Conservation (phyloP, 2,113 vertebrate species). For the Lagopus muta region DNA sequence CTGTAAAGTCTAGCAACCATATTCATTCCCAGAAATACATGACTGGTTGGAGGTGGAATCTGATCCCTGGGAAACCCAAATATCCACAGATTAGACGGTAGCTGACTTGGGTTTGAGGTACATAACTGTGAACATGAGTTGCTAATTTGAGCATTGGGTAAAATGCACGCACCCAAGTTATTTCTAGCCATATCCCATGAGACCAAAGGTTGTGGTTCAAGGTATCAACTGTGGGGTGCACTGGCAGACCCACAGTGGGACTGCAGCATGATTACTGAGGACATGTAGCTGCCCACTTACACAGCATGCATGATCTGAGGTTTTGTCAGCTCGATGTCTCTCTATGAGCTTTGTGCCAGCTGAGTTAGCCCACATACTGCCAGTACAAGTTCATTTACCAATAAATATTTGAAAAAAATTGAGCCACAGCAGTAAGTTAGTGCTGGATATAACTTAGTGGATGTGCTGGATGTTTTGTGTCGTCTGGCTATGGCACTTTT, state of each 20-base stretch:
- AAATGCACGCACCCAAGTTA: not conserved
- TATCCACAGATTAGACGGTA: not conserved
- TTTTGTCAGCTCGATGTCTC: not conserved
- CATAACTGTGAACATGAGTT: not conserved
- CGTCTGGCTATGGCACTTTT: not conserved
- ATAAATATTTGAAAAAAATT: not conserved
- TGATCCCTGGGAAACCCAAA: not conserved
- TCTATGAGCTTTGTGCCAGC: not conserved
- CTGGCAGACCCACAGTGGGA: not conserved
- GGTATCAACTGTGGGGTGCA: fast-evolving
- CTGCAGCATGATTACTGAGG: not conserved
- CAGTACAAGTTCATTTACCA: not conserved
- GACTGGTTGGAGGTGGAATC: not conserved
- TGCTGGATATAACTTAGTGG: not conserved
- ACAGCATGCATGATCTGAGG: not conserved
- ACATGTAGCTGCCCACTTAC: not conserved
- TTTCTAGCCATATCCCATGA: not conserved
- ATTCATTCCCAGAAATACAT: too few species aligned
- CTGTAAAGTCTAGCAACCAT: not conserved
- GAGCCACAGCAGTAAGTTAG: not conserved
- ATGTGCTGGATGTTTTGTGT: not conserved
- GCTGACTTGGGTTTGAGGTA: not conserved
- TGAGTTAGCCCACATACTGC: not conserved
- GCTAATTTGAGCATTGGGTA: not conserved
- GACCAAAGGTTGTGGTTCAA: not conserved